A percentile compares a stretch with the other conserved stretches of the same genome.
These are phyloP conservation scores for Drosophila sp. DNA, from an alignment of 1,140 invertebrate genomes.

Conservation along the genomic window DNA sequence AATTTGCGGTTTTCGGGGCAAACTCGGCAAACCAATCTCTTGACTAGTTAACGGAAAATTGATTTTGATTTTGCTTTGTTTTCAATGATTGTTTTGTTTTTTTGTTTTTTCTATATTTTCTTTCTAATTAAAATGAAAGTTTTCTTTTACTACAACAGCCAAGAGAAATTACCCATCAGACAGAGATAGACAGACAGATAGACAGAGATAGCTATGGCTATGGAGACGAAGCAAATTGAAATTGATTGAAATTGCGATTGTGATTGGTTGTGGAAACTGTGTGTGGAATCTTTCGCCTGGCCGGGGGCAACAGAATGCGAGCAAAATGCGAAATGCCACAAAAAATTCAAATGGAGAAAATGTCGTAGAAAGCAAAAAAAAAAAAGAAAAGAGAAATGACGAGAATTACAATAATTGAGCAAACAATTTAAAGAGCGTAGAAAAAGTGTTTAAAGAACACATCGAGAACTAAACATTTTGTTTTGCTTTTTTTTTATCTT, in stretches of 20 bases:
- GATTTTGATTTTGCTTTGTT: constrained; percentile 53
- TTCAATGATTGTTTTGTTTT: not conserved
- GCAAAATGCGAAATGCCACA: constrained; percentile 13
- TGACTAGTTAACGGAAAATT: constrained; percentile 63
- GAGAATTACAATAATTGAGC: constrained; percentile 7
- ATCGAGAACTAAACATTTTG: not conserved
- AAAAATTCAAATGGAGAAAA: constrained; percentile 11
- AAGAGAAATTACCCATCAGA: constrained; percentile 60
- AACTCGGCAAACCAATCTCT: constrained; percentile 30
- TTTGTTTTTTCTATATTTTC: constrained; percentile 28
- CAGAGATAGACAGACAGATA: constrained; percentile 18
- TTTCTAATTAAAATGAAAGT: constrained; percentile 77
- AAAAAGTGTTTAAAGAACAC: constrained; percentile 4
- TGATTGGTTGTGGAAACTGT: constrained; percentile 8
- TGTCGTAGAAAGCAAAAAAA: constrained; percentile 5
- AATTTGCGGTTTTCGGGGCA: constrained; percentile 63
- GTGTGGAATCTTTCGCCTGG: constrained; percentile 7
- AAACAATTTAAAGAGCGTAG: constrained; percentile 3
- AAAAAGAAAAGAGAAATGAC: not conserved
- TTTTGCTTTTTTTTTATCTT: not conserved
- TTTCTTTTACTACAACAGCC: constrained; percentile 45
- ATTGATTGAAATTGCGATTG: constrained; percentile 25
- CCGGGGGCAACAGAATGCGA: constrained; percentile 2
- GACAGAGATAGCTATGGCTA: constrained; percentile 5
- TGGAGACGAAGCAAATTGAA: constrained; percentile 29